Conservation (phyloP, 2,797 vertebrate species). For the Crax fasciolata region DNA sequence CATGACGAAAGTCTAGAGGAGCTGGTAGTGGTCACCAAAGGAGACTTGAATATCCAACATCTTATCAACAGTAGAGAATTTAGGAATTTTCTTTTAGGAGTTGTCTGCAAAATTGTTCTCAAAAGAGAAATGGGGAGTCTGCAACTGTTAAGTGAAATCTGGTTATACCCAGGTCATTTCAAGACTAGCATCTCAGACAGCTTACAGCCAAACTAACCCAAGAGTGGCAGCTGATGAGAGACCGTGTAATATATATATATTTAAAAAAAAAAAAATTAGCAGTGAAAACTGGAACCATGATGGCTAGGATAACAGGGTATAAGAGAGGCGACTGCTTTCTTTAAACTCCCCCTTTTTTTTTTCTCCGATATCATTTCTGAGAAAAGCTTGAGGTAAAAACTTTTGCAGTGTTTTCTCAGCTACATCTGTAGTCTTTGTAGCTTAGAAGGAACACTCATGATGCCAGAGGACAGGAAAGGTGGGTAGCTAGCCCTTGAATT, state of each 20-base stretch:
- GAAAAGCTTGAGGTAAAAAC: background rate
- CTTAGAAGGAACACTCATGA: background rate
- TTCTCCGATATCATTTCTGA: background rate
- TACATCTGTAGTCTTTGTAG: background rate
- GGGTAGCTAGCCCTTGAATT: background rate
- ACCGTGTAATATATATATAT: background rate
- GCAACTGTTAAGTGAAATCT: constrained; percentile 43
- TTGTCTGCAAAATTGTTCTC: constrained; percentile 19
- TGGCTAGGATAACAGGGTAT: background rate
- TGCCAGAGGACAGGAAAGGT: background rate
- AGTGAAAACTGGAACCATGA: constrained; percentile 20
- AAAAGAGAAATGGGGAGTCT: constrained; percentile 41
- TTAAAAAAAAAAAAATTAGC: background rate
- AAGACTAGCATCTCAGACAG: background rate
- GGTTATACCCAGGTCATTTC: constrained; percentile 22
- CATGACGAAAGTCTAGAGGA: background rate
- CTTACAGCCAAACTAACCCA: constrained; percentile 39
- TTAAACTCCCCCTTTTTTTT: constrained; percentile 15
- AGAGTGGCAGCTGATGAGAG: constrained; percentile 25
- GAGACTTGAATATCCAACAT: background rate
- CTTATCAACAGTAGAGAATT: constrained; percentile 14
- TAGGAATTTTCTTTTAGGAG: background rate
- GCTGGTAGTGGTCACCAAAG: background rate
- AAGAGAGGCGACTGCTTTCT: background rate
- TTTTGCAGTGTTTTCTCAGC: background rate